Evolutionary conservation across 2,888 invertebrate species (phyloP).

Genomic region (Byasa hedistus): DNA sequence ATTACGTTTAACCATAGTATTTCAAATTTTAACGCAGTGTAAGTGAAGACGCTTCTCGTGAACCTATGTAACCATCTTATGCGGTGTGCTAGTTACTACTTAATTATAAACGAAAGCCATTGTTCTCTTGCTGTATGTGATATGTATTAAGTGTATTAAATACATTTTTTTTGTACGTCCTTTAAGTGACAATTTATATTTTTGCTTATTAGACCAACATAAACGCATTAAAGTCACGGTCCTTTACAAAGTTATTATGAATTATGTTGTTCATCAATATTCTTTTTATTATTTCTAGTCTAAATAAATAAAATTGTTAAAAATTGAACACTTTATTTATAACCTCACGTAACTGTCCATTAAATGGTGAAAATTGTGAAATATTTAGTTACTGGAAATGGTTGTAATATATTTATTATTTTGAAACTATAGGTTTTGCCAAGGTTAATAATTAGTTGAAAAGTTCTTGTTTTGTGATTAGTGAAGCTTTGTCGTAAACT

Average conservation of each 20-base stretch:
- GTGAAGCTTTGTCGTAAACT: constrained; percentile 17
- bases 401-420: constrained; percentile 32
- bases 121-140: constrained; percentile 41
- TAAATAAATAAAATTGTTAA: constrained; percentile 7
- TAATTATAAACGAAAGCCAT: constrained; percentile 6
- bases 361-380: constrained; percentile 32
- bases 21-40: too few species aligned
- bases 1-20: too few species aligned
- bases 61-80: too few species aligned
- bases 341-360: constrained; percentile 32
- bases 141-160: constrained; percentile 32
- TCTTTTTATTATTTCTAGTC: constrained; percentile 24
- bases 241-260: neutral
- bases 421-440: constrained; percentile 23
- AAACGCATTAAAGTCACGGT: neutral
- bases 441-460: constrained; percentile 24
- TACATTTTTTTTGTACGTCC: constrained; percentile 24
- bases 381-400: constrained; percentile 29
- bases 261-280: neutral
- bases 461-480: constrained; percentile 7
- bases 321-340: constrained; percentile 7
- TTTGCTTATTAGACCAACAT: constrained; percentile 8
- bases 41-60: too few species aligned
- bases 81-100: too few species aligned
- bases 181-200: constrained; percentile 14